These are phyloP conservation scores for Calephelis perditalis DNA, from an alignment of 2,888 invertebrate genomes.

Conservation along the genomic window DNA sequence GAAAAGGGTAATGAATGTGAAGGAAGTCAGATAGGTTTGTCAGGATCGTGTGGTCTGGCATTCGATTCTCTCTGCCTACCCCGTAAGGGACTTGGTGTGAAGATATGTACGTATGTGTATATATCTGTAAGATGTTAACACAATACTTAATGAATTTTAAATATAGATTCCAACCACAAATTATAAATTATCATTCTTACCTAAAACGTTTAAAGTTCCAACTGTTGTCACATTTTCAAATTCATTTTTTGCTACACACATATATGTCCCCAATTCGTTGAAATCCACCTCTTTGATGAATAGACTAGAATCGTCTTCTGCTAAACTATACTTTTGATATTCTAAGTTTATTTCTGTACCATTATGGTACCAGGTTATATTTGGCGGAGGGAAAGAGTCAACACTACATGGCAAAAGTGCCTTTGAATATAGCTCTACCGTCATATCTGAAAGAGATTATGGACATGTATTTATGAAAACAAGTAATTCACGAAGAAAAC, in stretches of 20 bases:
- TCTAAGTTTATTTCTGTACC: conserved; percentile 37
- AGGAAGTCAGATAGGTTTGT: too few relatives aligned
- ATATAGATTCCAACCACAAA: neutral
- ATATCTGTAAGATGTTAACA: too few relatives aligned
- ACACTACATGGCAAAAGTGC: conserved; percentile 44
- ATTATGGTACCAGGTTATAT: conserved; percentile 54
- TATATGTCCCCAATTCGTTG: conserved; percentile 63
- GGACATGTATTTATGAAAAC: neutral
- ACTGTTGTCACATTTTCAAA: conserved; percentile 45
- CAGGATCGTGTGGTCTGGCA: too few relatives aligned
- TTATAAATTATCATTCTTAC: conserved; percentile 46
- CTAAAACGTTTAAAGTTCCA: conserved; percentile 45
- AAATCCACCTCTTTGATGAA: conserved; percentile 48
- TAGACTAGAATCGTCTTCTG: conserved; percentile 38
- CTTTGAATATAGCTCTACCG: conserved; percentile 48
- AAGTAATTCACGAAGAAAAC: too few relatives aligned
- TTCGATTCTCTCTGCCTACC: too few relatives aligned
- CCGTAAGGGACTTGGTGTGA: too few relatives aligned
- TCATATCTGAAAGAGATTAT: conserved; percentile 42
- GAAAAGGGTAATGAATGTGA: too few relatives aligned
- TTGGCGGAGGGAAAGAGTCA: conserved; percentile 43
- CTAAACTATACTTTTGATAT: conserved; percentile 37
- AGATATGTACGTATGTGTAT: too few relatives aligned
- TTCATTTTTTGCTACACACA: conserved; percentile 72
- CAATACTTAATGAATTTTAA: too few relatives aligned